Evolutionary conservation across 2,797 vertebrate genomes (phyloP), one percentile per base, ranked within the genome.

Genomic region (Gobio occitaniae): DNA sequence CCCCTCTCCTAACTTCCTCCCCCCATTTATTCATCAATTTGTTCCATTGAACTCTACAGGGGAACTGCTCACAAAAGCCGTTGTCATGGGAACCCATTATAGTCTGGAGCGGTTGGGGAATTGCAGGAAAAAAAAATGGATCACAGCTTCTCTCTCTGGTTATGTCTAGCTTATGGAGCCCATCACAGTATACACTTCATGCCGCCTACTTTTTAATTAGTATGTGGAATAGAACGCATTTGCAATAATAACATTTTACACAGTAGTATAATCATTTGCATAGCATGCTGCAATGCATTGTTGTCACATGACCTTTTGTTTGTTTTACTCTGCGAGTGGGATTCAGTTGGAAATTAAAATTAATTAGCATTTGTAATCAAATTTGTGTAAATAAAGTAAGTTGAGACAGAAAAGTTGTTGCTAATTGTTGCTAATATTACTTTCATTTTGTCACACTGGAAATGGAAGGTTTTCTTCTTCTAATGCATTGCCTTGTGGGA

Each of bases 61-160:
- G 56, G 72, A 72, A 72, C 76, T 56, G 80, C 54, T 38, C 41
- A 78, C 83, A 80, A 85, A 82, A 87, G 78, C 61, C 17, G 86
- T 91, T 81, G 72, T 80, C 90, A 90, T 89, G 87, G 90, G 54
- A 90, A 91, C 83, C 79, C 70, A 85, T 88, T 88, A 90, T 86
- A 86, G 88, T 86, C 86, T 88, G 84, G 70, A 29, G 77, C 32
- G 38, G 79, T 81, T 7, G n/a, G n/a, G 25, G 71, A 85, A 78
- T 83, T 86, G 52, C 84, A 74, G 84, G 25, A 25, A 88, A 87
- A 82, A 74, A 41, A 69, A 63, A 83, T 78, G 54, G 79, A 80
- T 68, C 38, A 61, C 86, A 90, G 89, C 91, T 38, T 68, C 59
- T 82, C 29, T 85, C n/a, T 75, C 29, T n/a, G 48, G 13, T 38